Evolutionary conservation across 2,888 invertebrate species (phyloP).

Genomic region (Netelia inedita): DNA sequence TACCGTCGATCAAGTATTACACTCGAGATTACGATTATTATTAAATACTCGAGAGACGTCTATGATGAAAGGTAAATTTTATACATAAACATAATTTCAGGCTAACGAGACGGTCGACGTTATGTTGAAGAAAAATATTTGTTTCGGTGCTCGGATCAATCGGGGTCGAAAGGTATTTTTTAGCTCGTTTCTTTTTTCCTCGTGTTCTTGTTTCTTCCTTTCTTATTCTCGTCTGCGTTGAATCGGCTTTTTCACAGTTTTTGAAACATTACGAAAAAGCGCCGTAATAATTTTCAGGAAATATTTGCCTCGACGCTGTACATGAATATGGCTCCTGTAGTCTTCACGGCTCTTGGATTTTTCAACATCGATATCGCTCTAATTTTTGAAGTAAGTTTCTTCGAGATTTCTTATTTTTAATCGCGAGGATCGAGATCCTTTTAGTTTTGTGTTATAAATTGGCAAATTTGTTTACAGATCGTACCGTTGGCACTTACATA

Average conservation of each 20-base stretch:
- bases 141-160: constrained; percentile 23
- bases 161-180: constrained; percentile 40
- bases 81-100: neutral
- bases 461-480: constrained; percentile 21
- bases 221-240: neutral
- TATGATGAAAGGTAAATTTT: neutral
- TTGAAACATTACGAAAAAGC: too few relatives aligned
- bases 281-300: constrained; percentile 10
- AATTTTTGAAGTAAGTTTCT: constrained; percentile 26
- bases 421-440: neutral
- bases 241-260: too few relatives aligned
- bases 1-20: constrained; percentile 36
- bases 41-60: neutral
- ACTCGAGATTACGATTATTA: neutral
- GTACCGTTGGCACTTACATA: constrained; percentile 23
- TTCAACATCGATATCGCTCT: constrained; percentile 33
- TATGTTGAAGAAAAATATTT: constrained; percentile 46
- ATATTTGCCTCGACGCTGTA: constrained; percentile 49
- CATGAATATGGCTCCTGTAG: constrained; percentile 32
- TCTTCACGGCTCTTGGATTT: constrained; percentile 50
- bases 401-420: neutral
- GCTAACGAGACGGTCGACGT: neutral
- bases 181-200: neutral
- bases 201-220: neutral
- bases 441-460: neutral